These are phyloP conservation scores for Lamproptera curius DNA, from an alignment of 2,888 invertebrate genomes.

Conservation along the genomic window DNA sequence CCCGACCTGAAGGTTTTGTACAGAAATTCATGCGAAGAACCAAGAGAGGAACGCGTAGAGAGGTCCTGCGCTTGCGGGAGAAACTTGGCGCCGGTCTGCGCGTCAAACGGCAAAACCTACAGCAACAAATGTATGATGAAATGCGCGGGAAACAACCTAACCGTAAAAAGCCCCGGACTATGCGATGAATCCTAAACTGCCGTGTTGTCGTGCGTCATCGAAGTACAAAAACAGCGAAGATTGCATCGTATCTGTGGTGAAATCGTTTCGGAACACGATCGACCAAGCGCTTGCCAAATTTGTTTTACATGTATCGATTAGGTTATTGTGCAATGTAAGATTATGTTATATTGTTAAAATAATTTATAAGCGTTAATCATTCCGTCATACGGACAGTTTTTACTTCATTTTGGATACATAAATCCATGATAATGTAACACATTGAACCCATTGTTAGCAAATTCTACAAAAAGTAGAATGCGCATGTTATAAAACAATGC, in stretches of 20 bases:
- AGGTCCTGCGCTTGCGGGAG: constrained; percentile 30
- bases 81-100: constrained; percentile 76
- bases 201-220: not conserved
- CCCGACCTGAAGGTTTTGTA: constrained; percentile 26
- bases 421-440: constrained; percentile 1
- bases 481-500: no score
- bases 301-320: constrained; percentile 1
- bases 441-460: constrained; percentile 3
- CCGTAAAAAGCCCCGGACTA: constrained; percentile 19
- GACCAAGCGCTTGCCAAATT: constrained; percentile 16
- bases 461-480: no score
- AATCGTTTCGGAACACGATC: not conserved
- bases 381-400: not conserved
- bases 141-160: constrained; percentile 41
- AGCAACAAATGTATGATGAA: constrained; percentile 82
- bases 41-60: not conserved
- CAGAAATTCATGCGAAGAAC: constrained; percentile 26
- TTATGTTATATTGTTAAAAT: not conserved
- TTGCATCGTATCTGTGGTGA: not conserved
- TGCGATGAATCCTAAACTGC: constrained; percentile 22
- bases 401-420: not conserved
- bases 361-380: not conserved
- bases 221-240: constrained; percentile 1
- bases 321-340: no score
- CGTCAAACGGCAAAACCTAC: constrained; percentile 83